Conservation (phyloP, 2,888 invertebrate genomes). For the Agelastica alni region DNA sequence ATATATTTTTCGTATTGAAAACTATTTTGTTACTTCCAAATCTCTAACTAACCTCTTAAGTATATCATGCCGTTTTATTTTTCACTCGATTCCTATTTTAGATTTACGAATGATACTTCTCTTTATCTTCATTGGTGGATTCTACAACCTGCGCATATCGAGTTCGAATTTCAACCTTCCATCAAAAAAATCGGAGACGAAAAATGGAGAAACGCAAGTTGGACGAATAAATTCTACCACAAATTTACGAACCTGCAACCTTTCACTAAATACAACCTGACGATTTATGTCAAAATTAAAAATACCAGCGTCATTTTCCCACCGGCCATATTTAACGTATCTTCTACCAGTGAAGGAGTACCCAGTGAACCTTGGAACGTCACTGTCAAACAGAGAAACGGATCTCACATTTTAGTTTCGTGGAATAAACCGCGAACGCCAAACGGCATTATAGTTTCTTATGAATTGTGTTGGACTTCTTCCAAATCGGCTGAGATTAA, state of each 20-base stretch:
- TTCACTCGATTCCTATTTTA: constrained; percentile 1
- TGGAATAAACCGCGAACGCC: constrained; percentile 72
- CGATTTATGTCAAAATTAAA: constrained; percentile 71
- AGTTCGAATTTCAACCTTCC: constrained; percentile 71
- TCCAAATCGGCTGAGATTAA: constrained; percentile 62
- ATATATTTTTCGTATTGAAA: no score
- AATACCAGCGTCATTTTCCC: constrained; percentile 63
- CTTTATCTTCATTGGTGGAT: constrained; percentile 19
- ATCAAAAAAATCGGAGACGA: constrained; percentile 59
- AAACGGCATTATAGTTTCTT: constrained; percentile 66
- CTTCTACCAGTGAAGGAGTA: constrained; percentile 69
- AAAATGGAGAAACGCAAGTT: constrained; percentile 65
- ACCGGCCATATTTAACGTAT: constrained; percentile 58
- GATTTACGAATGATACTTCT: constrained; percentile 15
- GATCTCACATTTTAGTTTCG: constrained; percentile 65
- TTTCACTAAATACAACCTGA: constrained; percentile 77
- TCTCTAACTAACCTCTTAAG: no score
- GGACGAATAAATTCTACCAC: constrained; percentile 66
- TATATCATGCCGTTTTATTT: no score
- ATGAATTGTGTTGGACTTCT: constrained; percentile 69
- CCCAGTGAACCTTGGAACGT: constrained; percentile 73
- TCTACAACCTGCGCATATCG: constrained; percentile 48
- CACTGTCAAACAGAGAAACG: constrained; percentile 66
- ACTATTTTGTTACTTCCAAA: no score
- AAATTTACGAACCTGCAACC: constrained; percentile 69